Conservation (phyloP, 2,113 vertebrate genomes). For the Corynorhinus townsendii region DNA sequence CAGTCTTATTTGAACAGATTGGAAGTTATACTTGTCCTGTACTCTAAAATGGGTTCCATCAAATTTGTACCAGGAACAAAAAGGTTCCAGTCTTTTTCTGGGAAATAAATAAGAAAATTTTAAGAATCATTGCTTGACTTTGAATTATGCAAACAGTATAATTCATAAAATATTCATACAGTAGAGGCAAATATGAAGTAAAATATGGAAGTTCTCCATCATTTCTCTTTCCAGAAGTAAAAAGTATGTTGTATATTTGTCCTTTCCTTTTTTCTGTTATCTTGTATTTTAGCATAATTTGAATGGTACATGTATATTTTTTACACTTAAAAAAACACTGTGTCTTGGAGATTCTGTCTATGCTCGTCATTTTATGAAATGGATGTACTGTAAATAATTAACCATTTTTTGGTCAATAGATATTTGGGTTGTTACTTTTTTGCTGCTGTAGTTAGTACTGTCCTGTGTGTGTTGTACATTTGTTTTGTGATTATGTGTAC, state of each 20-base stretch:
- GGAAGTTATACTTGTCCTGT: not conserved
- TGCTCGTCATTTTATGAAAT: conserved; percentile 1
- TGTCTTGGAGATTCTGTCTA: not conserved
- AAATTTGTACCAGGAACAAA: conserved; percentile 26
- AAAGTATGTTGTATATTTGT: not conserved
- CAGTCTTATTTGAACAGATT: not conserved
- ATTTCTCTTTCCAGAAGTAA: not conserved
- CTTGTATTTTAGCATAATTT: not conserved
- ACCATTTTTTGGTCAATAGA: not conserved
- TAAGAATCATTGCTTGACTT: not conserved
- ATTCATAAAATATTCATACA: conserved; percentile 29
- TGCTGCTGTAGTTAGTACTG: not conserved
- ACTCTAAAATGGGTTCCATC: conserved; percentile 7
- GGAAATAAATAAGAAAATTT: conserved; percentile 12
- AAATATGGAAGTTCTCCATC: conserved; percentile 9
- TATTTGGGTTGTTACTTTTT: conserved; percentile 7
- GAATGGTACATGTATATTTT: not conserved
- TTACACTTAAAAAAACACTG: not conserved
- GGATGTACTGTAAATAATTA: not conserved
- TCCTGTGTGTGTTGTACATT: not conserved
- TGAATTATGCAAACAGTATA: not conserved
- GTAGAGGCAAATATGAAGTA: not conserved
- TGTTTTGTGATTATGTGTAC: conserved; percentile 15
- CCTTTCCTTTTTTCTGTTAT: not conserved
- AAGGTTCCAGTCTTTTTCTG: conserved; percentile 6